These are phyloP conservation scores for Telmatherina bonti DNA, from an alignment of 2,797 vertebrate genomes.

Conservation along the genomic window DNA sequence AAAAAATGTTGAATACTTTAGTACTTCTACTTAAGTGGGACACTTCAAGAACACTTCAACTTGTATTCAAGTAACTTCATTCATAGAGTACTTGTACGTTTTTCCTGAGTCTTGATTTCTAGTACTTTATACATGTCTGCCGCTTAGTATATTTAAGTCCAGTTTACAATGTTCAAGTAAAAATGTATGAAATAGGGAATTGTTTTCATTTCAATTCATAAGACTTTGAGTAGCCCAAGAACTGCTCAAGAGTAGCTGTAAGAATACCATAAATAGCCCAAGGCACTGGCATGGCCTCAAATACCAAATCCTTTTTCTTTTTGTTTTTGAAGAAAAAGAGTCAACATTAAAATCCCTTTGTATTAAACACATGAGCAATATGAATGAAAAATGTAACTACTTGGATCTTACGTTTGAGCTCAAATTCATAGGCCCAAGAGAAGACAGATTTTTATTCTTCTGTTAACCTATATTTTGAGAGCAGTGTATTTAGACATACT, in stretches of 20 bases:
- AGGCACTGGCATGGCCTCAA: background rate
- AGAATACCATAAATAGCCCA: background rate
- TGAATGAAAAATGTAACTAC: too few species aligned
- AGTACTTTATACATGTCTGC: too few species aligned
- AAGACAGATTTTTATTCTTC: background rate
- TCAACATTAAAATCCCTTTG: background rate
- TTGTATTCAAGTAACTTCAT: too few species aligned
- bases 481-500: background rate
- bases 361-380: background rate
- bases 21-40: too few species aligned
- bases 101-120: too few species aligned
- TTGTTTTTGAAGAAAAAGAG: background rate
- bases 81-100: too few species aligned
- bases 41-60: too few species aligned
- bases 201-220: background rate
- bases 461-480: conserved; percentile 1
- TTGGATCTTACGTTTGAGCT: background rate
- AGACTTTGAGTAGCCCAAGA: background rate
- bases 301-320: background rate
- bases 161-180: too few species aligned
- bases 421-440: background rate
- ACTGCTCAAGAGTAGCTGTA: background rate
- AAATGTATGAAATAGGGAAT: too few species aligned
- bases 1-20: too few species aligned
- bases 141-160: too few species aligned